Base-by-base conservation (phyloP, 2,888 invertebrate genomes). In the Elaeidobius kamerunicus region DNA sequence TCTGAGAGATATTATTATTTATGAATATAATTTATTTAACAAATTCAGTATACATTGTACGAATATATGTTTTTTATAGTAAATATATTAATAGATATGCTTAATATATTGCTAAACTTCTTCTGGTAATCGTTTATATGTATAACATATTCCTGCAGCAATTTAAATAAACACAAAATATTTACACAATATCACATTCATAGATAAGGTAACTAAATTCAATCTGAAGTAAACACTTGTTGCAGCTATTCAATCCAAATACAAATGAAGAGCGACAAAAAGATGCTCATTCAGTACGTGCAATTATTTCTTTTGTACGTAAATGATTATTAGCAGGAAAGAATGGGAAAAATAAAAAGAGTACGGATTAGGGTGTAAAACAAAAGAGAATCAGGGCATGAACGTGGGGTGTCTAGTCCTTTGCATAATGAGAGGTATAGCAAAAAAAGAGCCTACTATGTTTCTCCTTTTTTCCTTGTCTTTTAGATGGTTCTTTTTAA, bases 331-430 rank as follows among this genome's bases (percentile, higher is more conserved):
- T 50, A 50, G 50, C 50, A 23, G 41, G 41, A 45, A 35, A 50
- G 42, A 38, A 48, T 42, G 19, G 23, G 50, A 28, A 55, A 45
- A 30, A 27, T 20, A 49, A 34, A 50, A 49, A 44, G 28, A 40
- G 36, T 40, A 9, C 35, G 46, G 46, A 50, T 46, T 50, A 45
- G 55, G 55, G 55, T 41, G 50, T 46, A 38, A 55, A 55, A 55
- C 50, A 50, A 55, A 55, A 55, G 55, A 36, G 42, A 50, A 50
- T 55, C 55, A 23, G 41, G 50, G 32, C 40, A 18, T 44, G 51
- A 43, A 53, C 32, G 47, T 28, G 36, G 46, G 38, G 36, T 48
- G 48, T 48, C 45, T 52, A 44, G 53, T 42, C 40, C 28, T 53
- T 42, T 53, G 48, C 53, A 53, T 53, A 53, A 53, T 53, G 53